Evolutionary conservation across 2,888 invertebrate genomes (phyloP).

Genomic region (Aproaerema taeniolella): DNA sequence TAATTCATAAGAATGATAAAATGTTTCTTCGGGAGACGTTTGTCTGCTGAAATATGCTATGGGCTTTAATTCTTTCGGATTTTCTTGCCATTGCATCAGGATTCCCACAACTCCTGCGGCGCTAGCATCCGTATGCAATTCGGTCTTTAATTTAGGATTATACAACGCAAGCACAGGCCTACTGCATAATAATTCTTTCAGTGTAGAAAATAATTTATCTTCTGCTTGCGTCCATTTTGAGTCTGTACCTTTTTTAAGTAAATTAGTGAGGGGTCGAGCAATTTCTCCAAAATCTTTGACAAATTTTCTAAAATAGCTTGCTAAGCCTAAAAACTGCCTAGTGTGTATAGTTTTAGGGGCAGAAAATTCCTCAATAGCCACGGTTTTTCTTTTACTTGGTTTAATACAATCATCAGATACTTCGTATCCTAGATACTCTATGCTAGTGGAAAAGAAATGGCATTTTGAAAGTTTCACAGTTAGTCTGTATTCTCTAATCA

Average conservation of each 20-base stretch:
- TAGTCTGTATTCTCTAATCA: neutral
- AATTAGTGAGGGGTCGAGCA: conserved; percentile 18
- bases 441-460: neutral
- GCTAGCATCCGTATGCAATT: conserved; percentile 35
- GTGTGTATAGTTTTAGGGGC: conserved; percentile 18
- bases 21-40: conserved; percentile 1
- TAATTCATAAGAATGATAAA: conserved; percentile 24
- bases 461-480: conserved; percentile 4
- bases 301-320: conserved; percentile 24
- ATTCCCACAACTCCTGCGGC: conserved; percentile 24
- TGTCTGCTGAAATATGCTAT: neutral
- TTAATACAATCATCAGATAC: conserved; percentile 17
- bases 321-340: conserved; percentile 22
- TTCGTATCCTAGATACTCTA: conserved; percentile 23
- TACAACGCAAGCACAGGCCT: conserved; percentile 31
- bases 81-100: conserved; percentile 24
- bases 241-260: conserved; percentile 17
- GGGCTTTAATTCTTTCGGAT: neutral
- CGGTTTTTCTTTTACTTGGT: conserved; percentile 15
- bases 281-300: conserved; percentile 19
- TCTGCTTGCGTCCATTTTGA: conserved; percentile 18
- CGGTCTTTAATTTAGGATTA: conserved; percentile 25
- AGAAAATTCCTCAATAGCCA: conserved; percentile 18
- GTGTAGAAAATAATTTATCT: neutral
- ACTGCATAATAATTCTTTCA: conserved; percentile 12